A percentile compares a stretch with the other conserved stretches of the same genome.
Evolutionary conservation across 2,113 vertebrate species (phyloP).

Genomic region (Corythornis madagascariensis): DNA sequence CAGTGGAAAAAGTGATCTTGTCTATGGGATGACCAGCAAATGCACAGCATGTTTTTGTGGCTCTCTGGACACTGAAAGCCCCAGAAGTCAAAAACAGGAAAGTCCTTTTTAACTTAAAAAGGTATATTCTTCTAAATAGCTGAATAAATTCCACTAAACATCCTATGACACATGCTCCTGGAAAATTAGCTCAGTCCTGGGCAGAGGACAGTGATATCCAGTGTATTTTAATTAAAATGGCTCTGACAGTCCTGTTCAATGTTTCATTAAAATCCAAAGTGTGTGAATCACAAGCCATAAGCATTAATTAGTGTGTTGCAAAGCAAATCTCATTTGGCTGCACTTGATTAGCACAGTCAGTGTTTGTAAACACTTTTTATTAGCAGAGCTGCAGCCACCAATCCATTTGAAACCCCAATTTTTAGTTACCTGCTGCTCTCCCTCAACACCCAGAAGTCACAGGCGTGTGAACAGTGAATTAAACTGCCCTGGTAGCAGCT

Average conservation of each 20-base stretch:
- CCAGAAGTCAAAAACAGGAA: neutral
- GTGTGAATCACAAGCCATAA: constrained; percentile 23
- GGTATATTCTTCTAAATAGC: neutral
- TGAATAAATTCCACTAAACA: neutral
- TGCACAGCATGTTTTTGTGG: neutral
- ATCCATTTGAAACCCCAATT: neutral
- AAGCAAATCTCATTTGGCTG: constrained; percentile 20
- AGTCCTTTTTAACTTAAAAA: neutral
- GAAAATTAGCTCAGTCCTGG: neutral
- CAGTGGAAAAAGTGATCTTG: neutral
- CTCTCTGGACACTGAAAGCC: neutral
- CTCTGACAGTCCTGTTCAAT: neutral
- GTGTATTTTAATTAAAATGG: constrained; percentile 18
- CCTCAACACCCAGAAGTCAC: neutral
- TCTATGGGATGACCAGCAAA: neutral
- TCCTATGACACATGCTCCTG: neutral
- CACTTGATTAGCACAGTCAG: constrained; percentile 12
- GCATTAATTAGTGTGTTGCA: constrained; percentile 39
- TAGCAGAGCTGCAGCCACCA: neutral
- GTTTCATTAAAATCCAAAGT: constrained; percentile 35
- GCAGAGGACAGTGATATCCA: neutral
- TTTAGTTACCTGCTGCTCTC: neutral
- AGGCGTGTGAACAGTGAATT: neutral
- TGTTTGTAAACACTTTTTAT: constrained; percentile 20
- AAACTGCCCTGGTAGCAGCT: neutral